Base-by-base conservation (phyloP, 2,113 vertebrate genomes). In the Anarhynchus alexandrinus region DNA sequence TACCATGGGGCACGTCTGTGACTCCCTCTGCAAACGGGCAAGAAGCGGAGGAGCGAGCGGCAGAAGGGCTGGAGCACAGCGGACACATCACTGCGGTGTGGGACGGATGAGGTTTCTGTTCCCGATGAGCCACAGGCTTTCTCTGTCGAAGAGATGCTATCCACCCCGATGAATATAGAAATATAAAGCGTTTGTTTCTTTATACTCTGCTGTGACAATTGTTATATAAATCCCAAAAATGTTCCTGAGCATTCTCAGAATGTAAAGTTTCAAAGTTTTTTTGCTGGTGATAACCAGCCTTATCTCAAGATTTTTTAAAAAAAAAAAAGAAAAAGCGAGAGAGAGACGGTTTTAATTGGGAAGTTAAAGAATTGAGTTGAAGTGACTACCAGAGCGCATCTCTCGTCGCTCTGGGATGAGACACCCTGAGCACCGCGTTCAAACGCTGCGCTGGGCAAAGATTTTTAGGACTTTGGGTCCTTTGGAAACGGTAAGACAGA, bases 241-340 rank as follows among this genome's bases (percentile, higher is more conserved):
- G 69, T 54, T 89, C 83, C 93, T 92, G 91, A 94, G 86, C 15
- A 1, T 78, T 92, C 86, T 91, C 94, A 92, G 83, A 92, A 89
- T 40, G 51, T 82, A 34, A 73, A 88, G 80, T 66, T 86, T 23
- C 30, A 19, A 58, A 54, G 51, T 10, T 45, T 82, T 64, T 88
- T 65, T 64, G 65, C 77, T 94, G 88, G 64, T 58, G 54, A 66
- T 9, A 82, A 88, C 34, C 59, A 92, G 88, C 32, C 47, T 90
- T 17, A 69, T n/a, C 58, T 91, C 65, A 36, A 80, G 62, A 70
- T 32, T n/a, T n/a, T n/a, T n/a, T n/a, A 29, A 38, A 36, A 4
- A 32, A 57, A 32, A 57, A 62, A 25, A 38, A 54, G 7, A 38
- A 62, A 73, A 40, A 51, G 32, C 7, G 3, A 19, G 12, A 69